Evolutionary conservation across 2,888 invertebrate genomes (phyloP), one percentile per base, ranked within the genome.

Genomic region (Cheilosia scutellata): DNA sequence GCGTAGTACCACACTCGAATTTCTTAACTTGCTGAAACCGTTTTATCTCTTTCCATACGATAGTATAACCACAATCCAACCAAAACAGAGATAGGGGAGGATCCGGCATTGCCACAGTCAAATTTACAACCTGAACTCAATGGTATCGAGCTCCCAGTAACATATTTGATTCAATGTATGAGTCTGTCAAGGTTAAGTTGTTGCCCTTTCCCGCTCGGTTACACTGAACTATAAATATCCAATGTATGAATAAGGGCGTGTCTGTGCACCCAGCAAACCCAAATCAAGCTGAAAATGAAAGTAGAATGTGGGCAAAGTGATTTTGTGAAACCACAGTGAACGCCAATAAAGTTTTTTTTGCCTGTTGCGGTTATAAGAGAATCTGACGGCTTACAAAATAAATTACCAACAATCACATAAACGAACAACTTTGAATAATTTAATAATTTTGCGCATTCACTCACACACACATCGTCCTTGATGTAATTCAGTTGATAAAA

Each of bases 191-290:
- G 78, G 78, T 55, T 77, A 77, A 77, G 63, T 75, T 66, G 71
- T 63, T 75, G 74, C 65, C 51, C 58, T 75, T 68, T 68, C 63
- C 25, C 63, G 62, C 37, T 72, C 42, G 29, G 65, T 42, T 79
- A 33, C 65, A 13, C 42, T 27, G 79, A 72, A 72, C 79, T 72
- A 78, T 63, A 71, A 78, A 78, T 65, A 71, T 31, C 47, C 65
- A 72, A 53, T 60, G 58, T 11, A 37, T 58, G 65, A 29, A 2
- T 37, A 27, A 25, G 31, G 37, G 47, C 29, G 62, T 44, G 29
- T 5, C 4, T 16, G 57, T 37, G 11, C 40, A 57, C 57, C 53
- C 25, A n/a, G 51, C 37, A 65, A 25, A 49, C 51, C 49, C 25
- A 29, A 40, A 25, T 25, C 51, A 4, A 31, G 31, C 44, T 25